Evolutionary conservation across 2,888 invertebrate species (phyloP), one percentile per base, ranked within the genome.

Genomic region (Parelbella ahira): DNA sequence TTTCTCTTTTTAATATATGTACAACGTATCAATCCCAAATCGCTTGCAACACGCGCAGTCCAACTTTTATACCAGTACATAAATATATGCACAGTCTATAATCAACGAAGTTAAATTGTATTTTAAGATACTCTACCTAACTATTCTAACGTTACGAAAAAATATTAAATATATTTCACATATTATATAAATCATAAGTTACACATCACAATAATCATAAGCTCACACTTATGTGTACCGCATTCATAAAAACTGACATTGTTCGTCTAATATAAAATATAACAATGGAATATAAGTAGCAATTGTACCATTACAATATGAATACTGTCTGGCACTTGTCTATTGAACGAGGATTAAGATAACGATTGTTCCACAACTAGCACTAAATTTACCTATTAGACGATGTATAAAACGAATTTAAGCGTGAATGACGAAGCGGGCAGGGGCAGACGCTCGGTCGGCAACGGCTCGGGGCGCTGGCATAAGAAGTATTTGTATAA

Each of bases 231-330:
- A 37, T 37, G 29, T 29, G 29, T 12, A 28, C 37, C 21, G 30
- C 15, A 15, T 38, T 18, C 38, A 38, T 18, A 23, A 18, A 4
- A 23, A 24, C 5, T 11, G 30, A 37, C 21, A 10, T 29, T 10
- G 15, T 23, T 12, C 15, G 19, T 25, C 23, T 32, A 37, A 39
- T 32, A 25, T 18, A 25, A 11, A 25, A 30, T 15, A 23, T 23
- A 37, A 37, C 37, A 39, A 39, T 39, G 24, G 32, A 20, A 32
- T 32, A 20, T 41, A 33, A 41, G 27, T 11, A 41, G 15, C 39
- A 33, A 27, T 27, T 37, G 11, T 37, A 37, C 20, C 27, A 19
- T 41, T 41, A 13, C 9, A 19, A 39, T 32, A 19, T 24, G 11
- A 19, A 25, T 20, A 41, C 6, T 20, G 8, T 23, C 19, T 15